Evolutionary conservation across 1,140 invertebrate genomes (phyloP), one percentile per base, ranked within the genome.

Genomic region (Conus ventricosus): DNA sequence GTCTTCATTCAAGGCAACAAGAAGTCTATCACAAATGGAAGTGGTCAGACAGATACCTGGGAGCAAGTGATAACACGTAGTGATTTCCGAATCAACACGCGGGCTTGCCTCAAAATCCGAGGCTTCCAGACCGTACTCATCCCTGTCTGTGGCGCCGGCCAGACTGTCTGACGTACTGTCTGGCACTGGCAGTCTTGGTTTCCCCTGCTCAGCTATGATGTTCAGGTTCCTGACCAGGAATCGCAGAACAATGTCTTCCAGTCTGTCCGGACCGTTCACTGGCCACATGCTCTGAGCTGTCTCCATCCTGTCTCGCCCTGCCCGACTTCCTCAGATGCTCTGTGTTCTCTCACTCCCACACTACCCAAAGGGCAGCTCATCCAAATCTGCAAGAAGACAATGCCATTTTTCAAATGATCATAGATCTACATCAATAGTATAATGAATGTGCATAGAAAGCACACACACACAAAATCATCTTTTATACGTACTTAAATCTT

Each of bases 11-110:
- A 82, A 88, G 20, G 89, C 71, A 0, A 87, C 60, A 6, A 94
- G 63, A 80, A 94, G 88, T 11, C 89, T 80, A 57, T 97, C 97
- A 93, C 97, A 97, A 89, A 97, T 97, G 95, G 97, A 97, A 90
- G 96, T 96, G 11, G 97, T 97, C 76, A 97, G 95, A 89, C 95
- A 75, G 60, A 90, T 80, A 1, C 84, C 87, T 1, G 84, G 84
- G 7, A 55, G 76, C n/a, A 84, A 5, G 57, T 84, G 82, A 17
- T 27, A 63, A 10, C 57, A 60, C 4, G 55, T 67, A 6, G 23
- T 84, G 23, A 67, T 15, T 27, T 60, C 82, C 11, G 82, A 5
- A 17, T 84, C 82, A 7, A 84, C 82, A 23, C 82, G 53, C 8
- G 82, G 20, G 55, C 82, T 63, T 8, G 25, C 82, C n/a, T 84